Conservation (phyloP, 2,888 invertebrate species). For the Cantharis nigra region DNA sequence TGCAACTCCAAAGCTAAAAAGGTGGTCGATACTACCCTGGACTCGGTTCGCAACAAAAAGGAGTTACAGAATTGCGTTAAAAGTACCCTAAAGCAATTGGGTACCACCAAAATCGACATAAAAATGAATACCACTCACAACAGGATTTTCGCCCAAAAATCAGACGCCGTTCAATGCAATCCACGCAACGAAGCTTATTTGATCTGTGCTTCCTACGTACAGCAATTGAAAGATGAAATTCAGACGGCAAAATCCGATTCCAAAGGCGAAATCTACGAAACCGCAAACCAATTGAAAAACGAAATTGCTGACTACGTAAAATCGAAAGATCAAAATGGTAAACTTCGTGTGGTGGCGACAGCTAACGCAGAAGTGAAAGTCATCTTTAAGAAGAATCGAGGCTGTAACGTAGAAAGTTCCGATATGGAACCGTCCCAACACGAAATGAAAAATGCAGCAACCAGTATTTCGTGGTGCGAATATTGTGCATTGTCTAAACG, state of each 20-base stretch:
- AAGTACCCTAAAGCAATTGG: not conserved
- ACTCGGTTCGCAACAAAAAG: not conserved
- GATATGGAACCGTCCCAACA: not conserved
- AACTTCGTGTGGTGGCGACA: not conserved
- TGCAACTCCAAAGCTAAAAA: not conserved
- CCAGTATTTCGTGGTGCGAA: not conserved
- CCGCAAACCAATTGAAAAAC: constrained; percentile 34
- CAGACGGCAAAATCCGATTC: constrained; percentile 10
- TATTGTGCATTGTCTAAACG: not conserved
- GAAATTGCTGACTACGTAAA: constrained; percentile 36
- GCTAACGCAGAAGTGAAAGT: not conserved
- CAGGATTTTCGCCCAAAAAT: not conserved
- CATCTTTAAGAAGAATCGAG: not conserved
- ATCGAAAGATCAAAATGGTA: not conserved
- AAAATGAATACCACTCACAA: not conserved
- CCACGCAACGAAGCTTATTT: not conserved
- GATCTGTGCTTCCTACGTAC: constrained; percentile 20
- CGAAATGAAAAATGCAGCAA: not conserved
- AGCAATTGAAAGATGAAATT: constrained; percentile 36
- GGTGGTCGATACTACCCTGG: not conserved
- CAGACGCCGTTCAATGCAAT: not conserved
- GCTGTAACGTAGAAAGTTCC: too few species aligned
- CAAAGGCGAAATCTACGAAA: constrained; percentile 24
- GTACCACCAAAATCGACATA: not conserved
- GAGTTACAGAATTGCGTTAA: not conserved